Percentiles rank a stretch among this genome's conserved stretches.
These are phyloP conservation scores for Lepidochrysops patricia DNA, from an alignment of 2,888 invertebrate genomes.

Conservation along the genomic window DNA sequence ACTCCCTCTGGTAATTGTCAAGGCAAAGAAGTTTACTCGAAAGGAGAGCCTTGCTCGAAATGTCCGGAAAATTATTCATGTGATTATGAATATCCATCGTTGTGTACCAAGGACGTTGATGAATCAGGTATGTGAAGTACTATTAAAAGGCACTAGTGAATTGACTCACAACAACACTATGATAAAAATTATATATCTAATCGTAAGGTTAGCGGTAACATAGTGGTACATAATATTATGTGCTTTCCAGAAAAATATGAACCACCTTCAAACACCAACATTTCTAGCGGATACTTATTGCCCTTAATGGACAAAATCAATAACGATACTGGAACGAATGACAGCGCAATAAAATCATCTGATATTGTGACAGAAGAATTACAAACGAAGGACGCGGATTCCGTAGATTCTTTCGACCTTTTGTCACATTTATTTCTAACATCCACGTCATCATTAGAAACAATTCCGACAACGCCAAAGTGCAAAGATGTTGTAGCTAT, in stretches of 20 bases:
- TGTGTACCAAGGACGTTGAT: slow-evolving; percentile 41
- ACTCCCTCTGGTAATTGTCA: slow-evolving; percentile 47
- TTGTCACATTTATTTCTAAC: slow-evolving; percentile 45
- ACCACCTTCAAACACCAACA: not conserved
- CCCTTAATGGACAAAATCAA: not conserved
- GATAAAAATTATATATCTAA: too few species aligned
- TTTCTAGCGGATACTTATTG: not conserved
- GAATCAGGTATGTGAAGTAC: not conserved
- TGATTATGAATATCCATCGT: slow-evolving; percentile 35
- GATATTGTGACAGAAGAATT: not conserved
- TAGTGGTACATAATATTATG: not conserved
- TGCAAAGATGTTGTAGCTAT: slow-evolving; percentile 48
- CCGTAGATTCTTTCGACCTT: slow-evolving; percentile 39
- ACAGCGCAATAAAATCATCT: not conserved
- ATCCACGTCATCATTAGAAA: slow-evolving; percentile 29
- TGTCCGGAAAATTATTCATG: slow-evolving; percentile 39
- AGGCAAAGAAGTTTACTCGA: slow-evolving; percentile 41
- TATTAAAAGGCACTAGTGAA: not conserved
- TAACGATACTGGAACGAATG: not conserved
- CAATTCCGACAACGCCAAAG: slow-evolving; percentile 28
- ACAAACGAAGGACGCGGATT: slow-evolving; percentile 17
- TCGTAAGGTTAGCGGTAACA: too few species aligned
- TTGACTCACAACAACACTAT: too few species aligned
- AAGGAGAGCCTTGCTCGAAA: slow-evolving; percentile 45
- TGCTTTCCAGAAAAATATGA: not conserved